Evolutionary conservation across 2,888 invertebrate genomes (phyloP), one percentile per base, ranked within the genome.

Genomic region (Mesorhabditis spiculigera): DNA sequence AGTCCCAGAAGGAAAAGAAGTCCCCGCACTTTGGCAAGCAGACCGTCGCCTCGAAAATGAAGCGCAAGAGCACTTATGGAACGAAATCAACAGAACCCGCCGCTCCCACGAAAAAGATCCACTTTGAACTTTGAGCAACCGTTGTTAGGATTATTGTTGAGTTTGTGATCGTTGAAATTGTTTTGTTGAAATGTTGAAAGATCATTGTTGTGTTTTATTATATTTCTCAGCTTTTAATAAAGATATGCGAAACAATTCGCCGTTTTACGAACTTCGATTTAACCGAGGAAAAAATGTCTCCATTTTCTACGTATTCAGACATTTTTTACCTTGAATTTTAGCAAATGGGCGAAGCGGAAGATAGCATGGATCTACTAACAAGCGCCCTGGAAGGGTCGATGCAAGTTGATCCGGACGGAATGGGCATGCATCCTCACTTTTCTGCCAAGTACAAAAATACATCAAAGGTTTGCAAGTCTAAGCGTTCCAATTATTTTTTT

Each of bases 61-160:
- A 50, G 58, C 8, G 58, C 8, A 50, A 50, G n/a, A 50, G 58
- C n/a, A n/a, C 58, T 28, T 28, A 28, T 28, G 28, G 28, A 28
- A 28, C 28, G 28, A 28, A 28, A 28, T 28, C 28, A 28, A 28
- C 28, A 28, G 28, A 28, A 72, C 45, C 71, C 75, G 8, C 74
- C 73, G 8, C 50, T 69, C 4, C 68, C 66, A 0, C 74, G 75
- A 44, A 75, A 75, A 65, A 75, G 75, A 58, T 73, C 75, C 45
- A 62, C 28, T 28, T 28, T 28, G 28, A 28, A 28, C 28, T 28
- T 28, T 28, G 28, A 28, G 28, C 28, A 28, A 28, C 28, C 28
- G 28, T 28, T 28, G 28, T 28, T 28, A 28, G 28, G 28, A 28
- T 28, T 28, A 28, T 28, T 28, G 28, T 28, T 28, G 28, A 28